phyloP scores from a whole-genome alignment of 2,888 invertebrate genomes.

The Anorthoa munda region DNA sequence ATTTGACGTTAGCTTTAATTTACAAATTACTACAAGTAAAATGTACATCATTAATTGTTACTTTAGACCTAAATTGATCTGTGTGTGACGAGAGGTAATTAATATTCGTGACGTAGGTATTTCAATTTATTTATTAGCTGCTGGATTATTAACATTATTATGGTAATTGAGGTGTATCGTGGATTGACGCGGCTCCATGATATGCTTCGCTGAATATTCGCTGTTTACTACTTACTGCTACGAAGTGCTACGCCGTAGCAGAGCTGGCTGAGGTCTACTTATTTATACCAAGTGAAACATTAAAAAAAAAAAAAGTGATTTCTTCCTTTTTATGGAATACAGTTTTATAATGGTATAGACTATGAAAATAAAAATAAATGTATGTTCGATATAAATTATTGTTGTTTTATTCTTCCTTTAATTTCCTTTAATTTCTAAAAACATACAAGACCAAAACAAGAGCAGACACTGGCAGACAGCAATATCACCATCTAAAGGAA shows the following conservation, averaged over 20 bases:
- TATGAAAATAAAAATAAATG: neutral
- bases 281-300: too few relatives aligned
- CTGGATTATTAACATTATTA: constrained; percentile 37
- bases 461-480: neutral
- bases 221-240: constrained; percentile 52
- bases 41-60: constrained; percentile 70
- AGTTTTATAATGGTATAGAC: neutral
- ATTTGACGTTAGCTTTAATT: constrained; percentile 77
- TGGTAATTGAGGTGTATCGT: constrained; percentile 25
- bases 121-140: constrained; percentile 42
- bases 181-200: constrained; percentile 16
- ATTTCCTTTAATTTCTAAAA: neutral
- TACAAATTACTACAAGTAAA: constrained; percentile 79
- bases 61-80: constrained; percentile 62
- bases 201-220: constrained; percentile 28
- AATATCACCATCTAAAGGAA: neutral
- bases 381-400: too few relatives aligned
- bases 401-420: neutral
- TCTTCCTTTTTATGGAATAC: too few relatives aligned
- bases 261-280: constrained; percentile 26
- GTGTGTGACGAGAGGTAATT: constrained; percentile 55
- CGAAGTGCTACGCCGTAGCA: constrained; percentile 68
- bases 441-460: neutral
- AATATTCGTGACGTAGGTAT: constrained; percentile 47
- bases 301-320: too few relatives aligned